Percentiles rank a stretch among this genome's conserved stretches.
These are phyloP conservation scores for Turnix velox DNA, from an alignment of 2,113 vertebrate species.

Conservation along the genomic window DNA sequence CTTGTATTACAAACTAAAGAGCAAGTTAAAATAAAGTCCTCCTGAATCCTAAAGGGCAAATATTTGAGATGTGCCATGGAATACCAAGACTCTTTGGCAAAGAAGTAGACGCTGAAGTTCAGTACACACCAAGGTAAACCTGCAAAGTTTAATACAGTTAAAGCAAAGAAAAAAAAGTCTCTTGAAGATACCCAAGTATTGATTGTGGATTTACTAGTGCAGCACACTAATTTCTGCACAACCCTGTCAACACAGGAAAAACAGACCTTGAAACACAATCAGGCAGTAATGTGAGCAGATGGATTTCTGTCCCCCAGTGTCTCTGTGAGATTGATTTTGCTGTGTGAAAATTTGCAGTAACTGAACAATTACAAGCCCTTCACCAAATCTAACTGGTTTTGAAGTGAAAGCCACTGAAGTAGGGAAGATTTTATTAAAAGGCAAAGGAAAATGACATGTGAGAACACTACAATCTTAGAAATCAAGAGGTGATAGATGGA, in stretches of 20 bases:
- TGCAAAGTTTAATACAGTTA: not conserved
- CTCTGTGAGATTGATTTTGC: not conserved
- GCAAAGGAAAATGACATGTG: not conserved
- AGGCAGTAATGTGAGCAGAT: not conserved
- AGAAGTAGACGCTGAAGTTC: not conserved
- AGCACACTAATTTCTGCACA: not conserved
- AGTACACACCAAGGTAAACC: not conserved
- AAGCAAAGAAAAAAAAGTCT: not conserved
- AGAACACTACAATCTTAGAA: not conserved
- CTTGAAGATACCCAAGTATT: not conserved
- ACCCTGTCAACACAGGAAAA: not conserved
- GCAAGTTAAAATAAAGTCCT: not conserved
- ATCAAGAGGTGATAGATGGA: not conserved
- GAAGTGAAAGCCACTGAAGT: not conserved
- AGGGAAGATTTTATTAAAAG: not conserved
- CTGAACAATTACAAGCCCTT: not conserved
- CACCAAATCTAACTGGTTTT: not conserved
- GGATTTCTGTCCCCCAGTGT: not conserved
- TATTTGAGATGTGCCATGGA: not conserved
- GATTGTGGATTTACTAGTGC: not conserved
- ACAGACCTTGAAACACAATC: not conserved
- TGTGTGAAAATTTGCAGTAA: not conserved
- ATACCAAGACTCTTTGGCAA: not conserved
- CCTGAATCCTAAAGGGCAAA: not conserved
- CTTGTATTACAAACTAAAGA: not conserved